phyloP scores from a whole-genome alignment of 2,797 vertebrate species.

The Peromyscus nudipes region DNA sequence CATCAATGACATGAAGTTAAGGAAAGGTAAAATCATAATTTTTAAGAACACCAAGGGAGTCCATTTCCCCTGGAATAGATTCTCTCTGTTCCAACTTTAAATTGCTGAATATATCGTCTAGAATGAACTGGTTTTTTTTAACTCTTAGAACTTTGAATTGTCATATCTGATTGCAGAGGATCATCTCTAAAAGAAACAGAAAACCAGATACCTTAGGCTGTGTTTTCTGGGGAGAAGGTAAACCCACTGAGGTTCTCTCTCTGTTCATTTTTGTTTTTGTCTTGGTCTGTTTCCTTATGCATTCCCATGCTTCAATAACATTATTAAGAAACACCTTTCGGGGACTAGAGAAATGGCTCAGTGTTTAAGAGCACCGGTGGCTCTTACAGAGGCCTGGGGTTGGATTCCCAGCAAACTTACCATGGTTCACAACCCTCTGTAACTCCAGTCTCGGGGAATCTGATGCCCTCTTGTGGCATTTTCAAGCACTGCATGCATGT shows the following conservation, averaged over 20 bases:
- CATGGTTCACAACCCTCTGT: neutral
- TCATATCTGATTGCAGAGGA: neutral
- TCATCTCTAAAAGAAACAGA: neutral
- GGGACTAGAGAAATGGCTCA: neutral
- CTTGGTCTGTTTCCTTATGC: neutral
- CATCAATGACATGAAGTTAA: neutral
- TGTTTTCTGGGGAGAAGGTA: neutral
- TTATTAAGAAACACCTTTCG: neutral
- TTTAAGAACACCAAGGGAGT: constrained; percentile 19
- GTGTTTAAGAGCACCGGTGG: neutral
- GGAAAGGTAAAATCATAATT: constrained; percentile 27
- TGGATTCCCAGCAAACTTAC: neutral
- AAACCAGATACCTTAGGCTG: neutral
- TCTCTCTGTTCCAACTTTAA: constrained; percentile 30
- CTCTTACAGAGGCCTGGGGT: neutral
- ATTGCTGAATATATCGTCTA: neutral
- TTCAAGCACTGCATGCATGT: neutral
- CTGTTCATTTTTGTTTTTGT: neutral
- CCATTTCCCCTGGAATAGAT: constrained; percentile 22
- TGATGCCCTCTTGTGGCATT: neutral
- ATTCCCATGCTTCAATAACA: neutral
- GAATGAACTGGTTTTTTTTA: neutral
- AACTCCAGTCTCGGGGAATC: neutral
- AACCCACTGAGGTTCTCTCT: neutral
- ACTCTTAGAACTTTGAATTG: neutral